Percentiles rank a stretch among this genome's conserved stretches.
These are phyloP conservation scores for Phasia obesa DNA, from an alignment of 2,888 invertebrate species.

Conservation along the genomic window DNA sequence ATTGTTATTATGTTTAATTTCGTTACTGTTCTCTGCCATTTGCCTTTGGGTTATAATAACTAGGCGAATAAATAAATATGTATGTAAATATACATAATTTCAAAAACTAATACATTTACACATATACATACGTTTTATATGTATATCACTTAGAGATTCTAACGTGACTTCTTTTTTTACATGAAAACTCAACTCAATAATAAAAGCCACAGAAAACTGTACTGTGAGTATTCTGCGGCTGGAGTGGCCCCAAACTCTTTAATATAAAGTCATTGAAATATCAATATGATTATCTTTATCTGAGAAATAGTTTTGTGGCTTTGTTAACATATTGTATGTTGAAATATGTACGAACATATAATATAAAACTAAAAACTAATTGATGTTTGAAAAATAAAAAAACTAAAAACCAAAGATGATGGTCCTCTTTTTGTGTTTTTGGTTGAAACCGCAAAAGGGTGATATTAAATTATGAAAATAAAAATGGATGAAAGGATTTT, in stretches of 20 bases:
- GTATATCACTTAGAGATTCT: neutral
- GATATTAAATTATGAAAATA: too few relatives aligned
- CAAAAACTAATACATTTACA: slow-evolving; percentile 11
- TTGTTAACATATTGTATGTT: slow-evolving; percentile 48
- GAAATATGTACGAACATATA: neutral
- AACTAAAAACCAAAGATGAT: neutral
- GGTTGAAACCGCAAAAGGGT: too few relatives aligned
- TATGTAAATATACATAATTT: neutral
- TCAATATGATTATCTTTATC: neutral
- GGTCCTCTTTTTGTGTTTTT: too few relatives aligned
- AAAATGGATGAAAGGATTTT: too few relatives aligned
- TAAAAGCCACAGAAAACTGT: slow-evolving; percentile 59
- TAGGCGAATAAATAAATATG: slow-evolving; percentile 51
- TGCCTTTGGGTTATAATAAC: slow-evolving; percentile 66
- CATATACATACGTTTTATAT: neutral
- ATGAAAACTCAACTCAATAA: slow-evolving; percentile 55
- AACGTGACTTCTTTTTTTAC: neutral
- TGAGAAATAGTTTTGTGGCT: slow-evolving; percentile 54
- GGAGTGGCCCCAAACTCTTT: slow-evolving; percentile 2
- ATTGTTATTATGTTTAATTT: slow-evolving; percentile 65
- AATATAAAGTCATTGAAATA: neutral
- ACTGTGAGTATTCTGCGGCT: slow-evolving; percentile 17
- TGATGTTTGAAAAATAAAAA: neutral
- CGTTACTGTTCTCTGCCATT: slow-evolving; percentile 50
- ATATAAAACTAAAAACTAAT: neutral